These are phyloP conservation scores for Pocota personata DNA, from an alignment of 2,888 invertebrate genomes.

Conservation along the genomic window DNA sequence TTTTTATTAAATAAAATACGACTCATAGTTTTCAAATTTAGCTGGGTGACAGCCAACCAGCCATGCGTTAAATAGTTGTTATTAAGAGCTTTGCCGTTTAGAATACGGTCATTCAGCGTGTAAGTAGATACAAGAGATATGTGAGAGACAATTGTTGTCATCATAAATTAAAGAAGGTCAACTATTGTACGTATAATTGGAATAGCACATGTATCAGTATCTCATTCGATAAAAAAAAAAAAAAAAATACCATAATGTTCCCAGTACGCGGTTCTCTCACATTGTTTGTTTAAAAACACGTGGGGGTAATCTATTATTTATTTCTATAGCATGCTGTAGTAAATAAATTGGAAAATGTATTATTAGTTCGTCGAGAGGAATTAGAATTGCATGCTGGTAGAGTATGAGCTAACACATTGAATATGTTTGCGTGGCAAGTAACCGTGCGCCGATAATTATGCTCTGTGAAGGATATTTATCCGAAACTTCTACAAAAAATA, in stretches of 20 bases:
- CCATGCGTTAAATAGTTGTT: slow-evolving; percentile 15
- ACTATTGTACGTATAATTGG: background rate
- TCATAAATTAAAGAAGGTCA: background rate
- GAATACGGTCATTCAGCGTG: background rate
- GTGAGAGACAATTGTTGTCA: background rate
- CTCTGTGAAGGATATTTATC: too few relatives aligned
- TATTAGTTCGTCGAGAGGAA: background rate
- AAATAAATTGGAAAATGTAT: background rate
- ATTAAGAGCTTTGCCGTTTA: background rate
- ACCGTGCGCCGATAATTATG: background rate
- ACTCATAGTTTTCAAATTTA: background rate
- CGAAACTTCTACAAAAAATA: too few relatives aligned
- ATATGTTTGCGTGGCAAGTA: background rate
- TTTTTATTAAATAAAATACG: background rate
- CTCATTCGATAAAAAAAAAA: background rate
- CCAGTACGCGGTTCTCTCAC: background rate
- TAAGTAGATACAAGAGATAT: background rate
- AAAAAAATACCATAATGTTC: background rate
- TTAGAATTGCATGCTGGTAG: background rate
- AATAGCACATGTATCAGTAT: background rate
- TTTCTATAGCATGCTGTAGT: background rate
- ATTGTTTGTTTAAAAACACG: background rate
- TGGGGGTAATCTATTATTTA: background rate
- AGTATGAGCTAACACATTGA: background rate
- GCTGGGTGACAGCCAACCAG: background rate